A percentile compares a stretch with the other conserved stretches of the same genome.
Evolutionary conservation across 2,888 invertebrate genomes (phyloP).

Genomic region (Plebejus melissa): DNA sequence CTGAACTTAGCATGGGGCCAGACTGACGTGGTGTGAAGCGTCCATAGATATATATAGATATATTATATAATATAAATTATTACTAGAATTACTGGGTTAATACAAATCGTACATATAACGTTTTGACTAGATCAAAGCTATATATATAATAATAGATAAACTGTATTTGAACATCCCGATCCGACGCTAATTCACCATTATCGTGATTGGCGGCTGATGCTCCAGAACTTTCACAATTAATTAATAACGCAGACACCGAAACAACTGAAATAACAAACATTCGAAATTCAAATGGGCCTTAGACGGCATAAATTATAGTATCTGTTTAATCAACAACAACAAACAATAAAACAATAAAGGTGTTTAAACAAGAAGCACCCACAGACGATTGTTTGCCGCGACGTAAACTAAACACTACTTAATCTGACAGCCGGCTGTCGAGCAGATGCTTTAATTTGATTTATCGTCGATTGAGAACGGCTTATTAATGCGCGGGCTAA

Average conservation of each 20-base stretch:
- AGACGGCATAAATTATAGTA: constrained; percentile 32
- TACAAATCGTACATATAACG: background rate
- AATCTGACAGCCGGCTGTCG: constrained; percentile 74
- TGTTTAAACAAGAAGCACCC: constrained; percentile 55
- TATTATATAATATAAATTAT: too few species aligned
- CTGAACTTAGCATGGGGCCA: too few species aligned
- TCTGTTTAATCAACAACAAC: constrained; percentile 50
- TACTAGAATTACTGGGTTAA: too few species aligned
- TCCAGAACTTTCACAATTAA: constrained; percentile 11
- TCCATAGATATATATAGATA: too few species aligned
- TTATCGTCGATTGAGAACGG: constrained; percentile 68
- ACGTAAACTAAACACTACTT: constrained; percentile 73
- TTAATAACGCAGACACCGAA: constrained; percentile 22
- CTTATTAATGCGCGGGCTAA: constrained; percentile 64
- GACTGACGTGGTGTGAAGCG: too few species aligned
- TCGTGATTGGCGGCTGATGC: background rate
- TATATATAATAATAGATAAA: background rate
- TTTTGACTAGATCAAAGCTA: background rate
- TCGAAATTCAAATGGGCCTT: constrained; percentile 1
- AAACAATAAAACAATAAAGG: constrained; percentile 64
- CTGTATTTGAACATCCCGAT: constrained; percentile 21
- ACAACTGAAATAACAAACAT: constrained; percentile 24
- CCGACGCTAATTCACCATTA: constrained; percentile 7
- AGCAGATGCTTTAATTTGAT: constrained; percentile 75
- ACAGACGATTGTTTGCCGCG: constrained; percentile 64